phyloP scores from a whole-genome alignment of 2,113 vertebrate species.

The Petrocephalus zakoni region DNA sequence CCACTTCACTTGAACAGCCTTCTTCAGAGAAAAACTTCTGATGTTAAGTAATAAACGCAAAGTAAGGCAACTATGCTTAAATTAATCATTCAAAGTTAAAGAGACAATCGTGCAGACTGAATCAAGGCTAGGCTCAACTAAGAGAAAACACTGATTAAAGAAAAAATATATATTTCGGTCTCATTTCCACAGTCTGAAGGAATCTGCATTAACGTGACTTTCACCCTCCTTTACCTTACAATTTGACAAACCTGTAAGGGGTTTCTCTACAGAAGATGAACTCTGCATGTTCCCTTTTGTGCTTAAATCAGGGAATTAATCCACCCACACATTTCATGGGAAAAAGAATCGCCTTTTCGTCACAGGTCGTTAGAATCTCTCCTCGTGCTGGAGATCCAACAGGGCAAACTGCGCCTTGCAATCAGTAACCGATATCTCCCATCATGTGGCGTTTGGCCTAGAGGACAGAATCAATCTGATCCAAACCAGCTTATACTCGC shows the following conservation, averaged over 20 bases:
- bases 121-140: background rate
- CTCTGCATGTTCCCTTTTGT: background rate
- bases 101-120: background rate
- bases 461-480: background rate
- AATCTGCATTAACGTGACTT: background rate
- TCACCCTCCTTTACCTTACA: background rate
- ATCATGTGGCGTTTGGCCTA: background rate
- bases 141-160: conserved; percentile 9
- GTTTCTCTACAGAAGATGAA: background rate
- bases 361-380: background rate
- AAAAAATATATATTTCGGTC: background rate
- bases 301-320: background rate
- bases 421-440: conserved; percentile 7
- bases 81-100: background rate
- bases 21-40: background rate
- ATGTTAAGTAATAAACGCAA: background rate
- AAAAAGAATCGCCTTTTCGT: conserved; percentile 26
- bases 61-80: background rate
- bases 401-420: background rate
- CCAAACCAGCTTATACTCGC: background rate
- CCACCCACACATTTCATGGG: conserved; percentile 22
- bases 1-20: background rate
- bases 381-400: background rate
- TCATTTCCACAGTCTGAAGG: conserved; percentile 4
- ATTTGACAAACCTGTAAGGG: background rate